Conservation (phyloP, 2,797 vertebrate genomes). For the Chelmon rostratus region DNA sequence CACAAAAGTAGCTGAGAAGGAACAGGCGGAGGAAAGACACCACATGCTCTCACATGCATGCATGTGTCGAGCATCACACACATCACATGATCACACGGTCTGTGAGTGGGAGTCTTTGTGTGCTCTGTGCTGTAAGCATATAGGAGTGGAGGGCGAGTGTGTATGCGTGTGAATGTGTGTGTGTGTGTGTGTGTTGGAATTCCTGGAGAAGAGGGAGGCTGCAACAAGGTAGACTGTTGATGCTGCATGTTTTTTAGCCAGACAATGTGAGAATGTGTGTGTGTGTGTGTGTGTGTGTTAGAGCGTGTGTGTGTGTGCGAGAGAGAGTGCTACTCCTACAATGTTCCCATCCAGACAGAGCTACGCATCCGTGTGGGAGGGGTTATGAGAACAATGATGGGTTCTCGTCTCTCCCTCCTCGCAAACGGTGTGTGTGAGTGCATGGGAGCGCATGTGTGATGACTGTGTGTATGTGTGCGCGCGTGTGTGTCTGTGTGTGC, state of each 20-base stretch:
- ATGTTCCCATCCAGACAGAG: constrained; percentile 73
- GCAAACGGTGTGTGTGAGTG: constrained; percentile 56
- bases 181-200: constrained; percentile 54
- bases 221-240: constrained; percentile 69
- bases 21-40: constrained; percentile 45
- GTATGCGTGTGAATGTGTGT: constrained; percentile 25
- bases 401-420: constrained; percentile 73
- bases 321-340: constrained; percentile 61
- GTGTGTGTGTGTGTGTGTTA: constrained; percentile 16
- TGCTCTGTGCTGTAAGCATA: constrained; percentile 77
- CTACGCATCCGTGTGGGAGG: constrained; percentile 80
- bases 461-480: constrained; percentile 29
- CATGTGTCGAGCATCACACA: constrained; percentile 56
- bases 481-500: constrained; percentile 40
- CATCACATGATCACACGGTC: constrained; percentile 79
- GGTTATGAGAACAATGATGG: constrained; percentile 86
- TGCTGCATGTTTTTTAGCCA: constrained; percentile 57
- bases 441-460: constrained; percentile 64
- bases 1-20: constrained; percentile 37
- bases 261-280: constrained; percentile 42
- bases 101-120: constrained; percentile 82
- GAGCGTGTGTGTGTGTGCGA: constrained; percentile 19
- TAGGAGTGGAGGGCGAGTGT: constrained; percentile 58
- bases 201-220: constrained; percentile 47
- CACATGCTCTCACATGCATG: constrained; percentile 70